Evolutionary conservation across 2,888 invertebrate species (phyloP).

Genomic region (Idaea dimidiata): DNA sequence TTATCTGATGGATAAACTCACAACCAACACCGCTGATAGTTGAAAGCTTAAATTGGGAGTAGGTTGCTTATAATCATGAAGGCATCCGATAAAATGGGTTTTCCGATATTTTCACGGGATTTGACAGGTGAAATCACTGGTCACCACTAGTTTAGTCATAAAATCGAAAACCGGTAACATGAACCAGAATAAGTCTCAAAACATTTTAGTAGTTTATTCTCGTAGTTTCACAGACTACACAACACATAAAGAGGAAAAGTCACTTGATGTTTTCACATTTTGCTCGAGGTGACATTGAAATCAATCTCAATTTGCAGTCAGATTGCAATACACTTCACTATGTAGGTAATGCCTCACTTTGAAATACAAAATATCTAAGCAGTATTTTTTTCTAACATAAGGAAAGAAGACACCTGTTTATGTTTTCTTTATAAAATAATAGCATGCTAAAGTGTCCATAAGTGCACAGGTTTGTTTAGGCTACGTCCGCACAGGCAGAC

Average conservation of each 20-base stretch:
- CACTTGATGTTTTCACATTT: background rate
- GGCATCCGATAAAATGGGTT: background rate
- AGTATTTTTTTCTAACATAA: background rate
- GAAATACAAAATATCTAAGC: background rate
- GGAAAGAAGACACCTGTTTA: background rate
- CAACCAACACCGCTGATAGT: too few species aligned
- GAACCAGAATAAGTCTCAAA: background rate
- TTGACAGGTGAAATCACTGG: too few species aligned
- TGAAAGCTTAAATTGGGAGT: too few species aligned
- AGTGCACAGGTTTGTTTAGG: too few species aligned
- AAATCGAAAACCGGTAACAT: background rate
- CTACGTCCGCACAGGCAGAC: too few species aligned
- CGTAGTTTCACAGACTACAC: conserved; percentile 2
- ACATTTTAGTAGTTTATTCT: background rate
- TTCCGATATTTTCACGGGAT: too few species aligned
- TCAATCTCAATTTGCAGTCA: conserved; percentile 3
- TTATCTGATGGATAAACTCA: too few species aligned
- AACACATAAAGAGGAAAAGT: background rate
- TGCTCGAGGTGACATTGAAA: background rate
- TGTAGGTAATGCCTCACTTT: background rate
- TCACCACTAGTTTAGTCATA: background rate
- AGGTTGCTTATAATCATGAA: too few species aligned
- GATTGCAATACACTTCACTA: background rate
- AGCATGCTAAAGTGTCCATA: too few species aligned
- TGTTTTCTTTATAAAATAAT: background rate